These are phyloP conservation scores for Polia nebulosa DNA, from an alignment of 2,888 invertebrate species.

Conservation along the genomic window DNA sequence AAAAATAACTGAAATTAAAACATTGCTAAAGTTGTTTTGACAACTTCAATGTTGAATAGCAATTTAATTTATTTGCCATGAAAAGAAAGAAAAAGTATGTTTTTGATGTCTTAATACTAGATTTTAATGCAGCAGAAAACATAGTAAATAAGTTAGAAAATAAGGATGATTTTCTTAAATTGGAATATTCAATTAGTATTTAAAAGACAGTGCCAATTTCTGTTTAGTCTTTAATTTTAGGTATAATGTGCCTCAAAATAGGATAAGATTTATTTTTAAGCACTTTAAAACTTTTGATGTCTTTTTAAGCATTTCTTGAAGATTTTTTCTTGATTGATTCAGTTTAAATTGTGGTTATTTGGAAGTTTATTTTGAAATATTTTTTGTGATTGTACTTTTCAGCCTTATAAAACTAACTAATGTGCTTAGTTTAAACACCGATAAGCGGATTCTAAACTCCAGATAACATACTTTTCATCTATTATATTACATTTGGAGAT, in stretches of 20 bases:
- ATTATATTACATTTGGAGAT: no score
- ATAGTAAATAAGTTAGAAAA: not conserved
- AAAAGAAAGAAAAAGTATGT: not conserved
- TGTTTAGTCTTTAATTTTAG: constrained; percentile 34
- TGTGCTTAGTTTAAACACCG: no score
- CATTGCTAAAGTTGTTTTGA: not conserved
- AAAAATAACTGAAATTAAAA: not conserved
- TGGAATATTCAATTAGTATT: not conserved
- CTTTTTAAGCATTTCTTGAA: constrained; percentile 47
- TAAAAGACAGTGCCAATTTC: constrained; percentile 60
- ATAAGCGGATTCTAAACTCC: no score
- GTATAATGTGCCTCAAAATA: constrained; percentile 64
- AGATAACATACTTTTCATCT: no score
- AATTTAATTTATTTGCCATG: constrained; percentile 17
- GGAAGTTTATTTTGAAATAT: constrained; percentile 1
- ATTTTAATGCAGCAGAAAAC: constrained; percentile 16
- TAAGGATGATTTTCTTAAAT: not conserved
- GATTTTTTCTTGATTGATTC: constrained; percentile 42
- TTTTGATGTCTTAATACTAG: not conserved
- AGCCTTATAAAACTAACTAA: no score
- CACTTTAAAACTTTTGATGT: constrained; percentile 30
- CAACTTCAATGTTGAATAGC: not conserved
- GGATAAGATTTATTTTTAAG: constrained; percentile 40
- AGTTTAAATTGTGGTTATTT: constrained; percentile 47
- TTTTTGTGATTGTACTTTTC: constrained; percentile 10